phyloP scores from a whole-genome alignment of 2,797 vertebrate genomes.

The Nasua narica region DNA sequence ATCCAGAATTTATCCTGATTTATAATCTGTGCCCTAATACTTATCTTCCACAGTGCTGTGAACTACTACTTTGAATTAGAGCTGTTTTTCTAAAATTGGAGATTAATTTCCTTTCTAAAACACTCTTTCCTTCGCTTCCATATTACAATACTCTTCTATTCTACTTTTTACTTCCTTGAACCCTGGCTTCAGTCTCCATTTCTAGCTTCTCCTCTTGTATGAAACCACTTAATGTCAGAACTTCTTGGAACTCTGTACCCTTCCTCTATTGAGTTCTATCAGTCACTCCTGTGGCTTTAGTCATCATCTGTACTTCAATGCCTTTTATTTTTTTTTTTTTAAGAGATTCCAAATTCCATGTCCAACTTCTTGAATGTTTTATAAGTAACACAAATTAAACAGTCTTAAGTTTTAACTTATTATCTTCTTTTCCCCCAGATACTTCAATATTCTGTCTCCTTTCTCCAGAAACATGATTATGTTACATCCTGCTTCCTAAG shows the following conservation, averaged over 20 bases:
- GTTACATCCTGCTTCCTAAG: background rate
- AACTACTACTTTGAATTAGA: background rate
- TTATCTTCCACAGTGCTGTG: background rate
- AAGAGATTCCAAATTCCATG: background rate
- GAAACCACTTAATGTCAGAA: background rate
- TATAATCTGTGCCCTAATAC: background rate
- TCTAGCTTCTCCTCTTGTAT: background rate
- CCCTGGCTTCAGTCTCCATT: background rate
- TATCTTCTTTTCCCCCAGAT: background rate
- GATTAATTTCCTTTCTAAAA: background rate
- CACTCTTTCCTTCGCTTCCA: background rate
- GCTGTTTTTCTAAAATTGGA: background rate
- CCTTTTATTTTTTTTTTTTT: background rate
- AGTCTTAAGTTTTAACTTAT: background rate
- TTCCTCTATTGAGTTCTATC: background rate
- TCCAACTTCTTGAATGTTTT: background rate
- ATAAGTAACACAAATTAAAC: background rate
- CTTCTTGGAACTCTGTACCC: background rate
- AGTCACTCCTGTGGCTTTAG: background rate
- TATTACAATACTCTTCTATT: background rate
- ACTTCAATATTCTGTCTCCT: background rate
- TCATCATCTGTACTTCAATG: background rate
- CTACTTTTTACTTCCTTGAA: background rate
- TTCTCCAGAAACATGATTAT: background rate
- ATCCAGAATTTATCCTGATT: background rate